A percentile compares a stretch with the other conserved stretches of the same genome.
These are phyloP conservation scores for Phalacrocorax pelagicus DNA, from an alignment of 2,113 vertebrate species.

Conservation along the genomic window DNA sequence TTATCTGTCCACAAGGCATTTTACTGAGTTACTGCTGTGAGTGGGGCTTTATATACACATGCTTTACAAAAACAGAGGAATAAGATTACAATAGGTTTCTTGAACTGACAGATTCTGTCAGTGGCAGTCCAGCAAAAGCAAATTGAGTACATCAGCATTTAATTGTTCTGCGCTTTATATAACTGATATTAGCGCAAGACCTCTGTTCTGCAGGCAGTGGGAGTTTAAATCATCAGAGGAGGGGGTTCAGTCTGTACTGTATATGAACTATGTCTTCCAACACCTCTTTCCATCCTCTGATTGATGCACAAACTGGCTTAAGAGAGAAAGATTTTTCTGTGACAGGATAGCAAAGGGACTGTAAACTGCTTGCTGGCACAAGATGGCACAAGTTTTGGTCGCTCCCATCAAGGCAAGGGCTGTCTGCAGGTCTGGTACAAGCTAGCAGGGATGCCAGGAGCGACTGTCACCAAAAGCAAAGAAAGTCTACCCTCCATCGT, in stretches of 20 bases:
- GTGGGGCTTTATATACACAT: neutral
- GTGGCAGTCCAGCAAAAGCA: neutral
- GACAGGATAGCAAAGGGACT: neutral
- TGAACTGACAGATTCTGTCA: neutral
- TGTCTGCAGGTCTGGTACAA: neutral
- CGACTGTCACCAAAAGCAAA: neutral
- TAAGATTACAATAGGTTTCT: neutral
- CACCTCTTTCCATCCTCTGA: neutral
- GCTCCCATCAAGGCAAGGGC: neutral
- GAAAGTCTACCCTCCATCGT: neutral
- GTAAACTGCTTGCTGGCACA: neutral
- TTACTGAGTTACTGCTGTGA: neutral
- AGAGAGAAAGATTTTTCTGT: neutral
- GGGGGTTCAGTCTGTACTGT: neutral
- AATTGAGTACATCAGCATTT: neutral
- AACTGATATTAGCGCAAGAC: neutral
- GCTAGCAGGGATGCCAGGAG: neutral
- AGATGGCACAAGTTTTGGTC: neutral
- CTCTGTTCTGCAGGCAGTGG: neutral
- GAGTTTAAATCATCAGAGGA: neutral
- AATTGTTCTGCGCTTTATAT: neutral
- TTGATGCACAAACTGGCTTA: neutral
- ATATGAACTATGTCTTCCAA: neutral
- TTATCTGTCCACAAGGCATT: conserved; percentile 2
- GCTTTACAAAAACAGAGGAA: neutral